Percentiles rank a stretch among this genome's conserved stretches.
Evolutionary conservation across 2,113 vertebrate species (phyloP).

Genomic region (Murina feae): DNA sequence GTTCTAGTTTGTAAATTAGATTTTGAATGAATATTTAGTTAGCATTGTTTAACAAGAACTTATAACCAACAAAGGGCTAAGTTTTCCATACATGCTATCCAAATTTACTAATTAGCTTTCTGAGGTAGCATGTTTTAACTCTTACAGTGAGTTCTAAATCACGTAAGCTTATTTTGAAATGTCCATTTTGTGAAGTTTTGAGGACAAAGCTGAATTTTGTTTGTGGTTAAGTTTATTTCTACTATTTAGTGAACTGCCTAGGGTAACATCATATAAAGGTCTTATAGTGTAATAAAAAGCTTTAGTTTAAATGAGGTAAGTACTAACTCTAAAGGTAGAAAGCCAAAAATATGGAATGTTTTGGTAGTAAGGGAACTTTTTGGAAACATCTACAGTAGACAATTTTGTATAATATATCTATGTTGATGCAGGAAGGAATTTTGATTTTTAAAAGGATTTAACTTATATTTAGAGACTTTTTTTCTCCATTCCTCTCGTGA

Average conservation of each 20-base stretch:
- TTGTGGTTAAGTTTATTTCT: conserved; percentile 28
- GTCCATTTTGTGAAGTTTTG: conserved; percentile 32
- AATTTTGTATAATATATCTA: conserved; percentile 39
- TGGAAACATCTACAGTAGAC: conserved; percentile 27
- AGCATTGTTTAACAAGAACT: conserved; percentile 39
- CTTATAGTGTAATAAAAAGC: conserved; percentile 41
- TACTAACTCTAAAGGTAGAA: conserved; percentile 43
- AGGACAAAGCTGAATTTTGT: conserved; percentile 29
- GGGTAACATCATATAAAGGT: neutral
- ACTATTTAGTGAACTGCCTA: conserved; percentile 15
- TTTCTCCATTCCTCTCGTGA: neutral
- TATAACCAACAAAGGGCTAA: neutral
- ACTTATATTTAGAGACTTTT: neutral
- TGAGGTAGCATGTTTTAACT: conserved; percentile 46
- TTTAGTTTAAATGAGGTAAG: conserved; percentile 72
- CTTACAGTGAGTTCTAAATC: neutral
- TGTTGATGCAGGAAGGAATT: neutral
- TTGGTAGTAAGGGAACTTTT: conserved; percentile 13
- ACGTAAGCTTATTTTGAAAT: conserved; percentile 49
- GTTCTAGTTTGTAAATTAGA: conserved; percentile 70
- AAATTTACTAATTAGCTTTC: conserved; percentile 25
- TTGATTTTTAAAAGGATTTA: conserved; percentile 21
- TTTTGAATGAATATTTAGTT: conserved; percentile 57
- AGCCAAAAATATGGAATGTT: neutral
- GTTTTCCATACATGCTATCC: neutral